A percentile compares a stretch with the other conserved stretches of the same genome.
Conservation (phyloP, 1,140 invertebrate species). For the Delia radicum region DNA sequence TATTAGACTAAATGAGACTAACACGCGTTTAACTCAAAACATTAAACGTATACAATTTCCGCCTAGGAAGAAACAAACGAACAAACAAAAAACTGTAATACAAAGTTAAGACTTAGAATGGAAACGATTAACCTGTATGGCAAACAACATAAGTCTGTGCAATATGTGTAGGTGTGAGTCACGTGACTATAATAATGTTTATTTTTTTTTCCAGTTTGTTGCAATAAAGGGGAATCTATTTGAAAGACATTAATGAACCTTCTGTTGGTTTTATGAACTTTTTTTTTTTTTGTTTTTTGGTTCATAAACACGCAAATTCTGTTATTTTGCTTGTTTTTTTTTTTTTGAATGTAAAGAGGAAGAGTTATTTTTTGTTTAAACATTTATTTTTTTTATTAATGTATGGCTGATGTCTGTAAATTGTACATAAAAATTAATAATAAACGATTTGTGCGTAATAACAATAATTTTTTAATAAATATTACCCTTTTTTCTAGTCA, state of each 20-base stretch:
- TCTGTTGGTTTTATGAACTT: neutral
- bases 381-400: neutral
- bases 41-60: neutral
- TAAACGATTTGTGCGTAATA: conserved; percentile 22
- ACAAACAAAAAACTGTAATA: neutral
- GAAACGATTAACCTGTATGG: neutral
- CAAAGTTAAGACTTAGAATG: neutral
- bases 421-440: conserved; percentile 20
- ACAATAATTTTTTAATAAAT: conserved; percentile 10
- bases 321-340: neutral
- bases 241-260: conserved; percentile 11
- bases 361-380: neutral
- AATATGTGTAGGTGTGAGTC: conserved; percentile 14
- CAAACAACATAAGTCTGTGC: neutral
- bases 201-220: no score
- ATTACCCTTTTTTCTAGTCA: neutral
- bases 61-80: neutral
- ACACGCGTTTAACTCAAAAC: neutral
- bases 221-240: neutral
- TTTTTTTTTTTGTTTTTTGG: neutral
- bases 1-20: neutral
- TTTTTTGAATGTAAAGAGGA: neutral
- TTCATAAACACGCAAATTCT: neutral
- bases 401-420: conserved; percentile 11
- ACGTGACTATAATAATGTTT: conserved; percentile 10